Evolutionary conservation across 2,888 invertebrate genomes (phyloP).

Genomic region (Cataglyphis livida): DNA sequence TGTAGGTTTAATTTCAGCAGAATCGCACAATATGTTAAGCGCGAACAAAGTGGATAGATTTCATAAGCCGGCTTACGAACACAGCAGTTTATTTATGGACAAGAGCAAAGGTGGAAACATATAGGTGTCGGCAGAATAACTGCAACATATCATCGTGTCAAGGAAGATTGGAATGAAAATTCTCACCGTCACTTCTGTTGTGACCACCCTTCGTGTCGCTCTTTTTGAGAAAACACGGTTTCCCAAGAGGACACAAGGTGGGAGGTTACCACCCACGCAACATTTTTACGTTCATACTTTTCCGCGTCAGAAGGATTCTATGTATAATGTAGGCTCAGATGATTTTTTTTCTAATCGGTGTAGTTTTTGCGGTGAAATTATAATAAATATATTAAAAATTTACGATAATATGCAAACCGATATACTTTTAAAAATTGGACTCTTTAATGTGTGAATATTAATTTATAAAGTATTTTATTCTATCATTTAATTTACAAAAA

Average conservation of each 20-base stretch:
- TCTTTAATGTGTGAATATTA: neutral
- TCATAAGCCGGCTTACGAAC: slow-evolving; percentile 59
- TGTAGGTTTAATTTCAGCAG: neutral
- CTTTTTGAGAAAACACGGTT: neutral
- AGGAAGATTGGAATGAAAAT: neutral
- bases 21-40: neutral
- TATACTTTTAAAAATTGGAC: neutral
- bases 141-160: neutral
- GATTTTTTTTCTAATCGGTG: neutral
- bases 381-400: neutral
- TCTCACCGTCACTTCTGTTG: neutral
- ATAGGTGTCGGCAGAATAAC: slow-evolving; percentile 7
- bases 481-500: neutral
- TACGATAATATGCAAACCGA: neutral
- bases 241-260: neutral
- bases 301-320: neutral
- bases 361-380: neutral
- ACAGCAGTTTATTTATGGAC: slow-evolving; percentile 32
- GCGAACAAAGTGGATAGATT: slow-evolving; percentile 38
- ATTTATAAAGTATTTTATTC: neutral
- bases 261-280: slow-evolving; percentile 5
- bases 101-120: slow-evolving; percentile 16
- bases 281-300: neutral
- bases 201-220: slow-evolving; percentile 13
- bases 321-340: neutral